Evolutionary conservation across 2,797 vertebrate species (phyloP).

Genomic region (Catharus ustulatus): DNA sequence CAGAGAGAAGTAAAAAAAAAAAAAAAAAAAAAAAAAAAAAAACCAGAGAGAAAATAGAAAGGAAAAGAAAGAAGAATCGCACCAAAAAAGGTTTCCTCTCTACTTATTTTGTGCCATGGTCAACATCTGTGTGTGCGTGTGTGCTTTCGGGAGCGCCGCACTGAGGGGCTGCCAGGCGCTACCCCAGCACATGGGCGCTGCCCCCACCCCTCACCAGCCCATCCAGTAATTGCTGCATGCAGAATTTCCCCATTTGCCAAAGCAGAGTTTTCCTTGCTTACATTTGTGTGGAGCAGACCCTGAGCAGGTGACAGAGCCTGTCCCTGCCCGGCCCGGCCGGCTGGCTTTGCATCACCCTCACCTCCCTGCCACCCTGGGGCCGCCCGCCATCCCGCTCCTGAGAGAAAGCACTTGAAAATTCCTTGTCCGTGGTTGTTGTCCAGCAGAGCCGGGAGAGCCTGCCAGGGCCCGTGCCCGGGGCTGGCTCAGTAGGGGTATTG

Average conservation of each 20-base stretch:
- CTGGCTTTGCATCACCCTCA: background rate
- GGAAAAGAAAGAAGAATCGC: slow-evolving; percentile 8
- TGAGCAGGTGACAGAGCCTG: background rate
- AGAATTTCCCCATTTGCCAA: slow-evolving; percentile 27
- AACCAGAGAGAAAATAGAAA: background rate
- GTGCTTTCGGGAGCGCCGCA: slow-evolving; percentile 60
- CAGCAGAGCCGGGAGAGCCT: background rate
- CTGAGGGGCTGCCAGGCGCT: background rate
- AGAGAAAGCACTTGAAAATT: slow-evolving; percentile 14
- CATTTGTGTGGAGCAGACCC: background rate
- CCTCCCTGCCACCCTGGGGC: background rate
- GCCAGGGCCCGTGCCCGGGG: accelerated
- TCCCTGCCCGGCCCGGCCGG: background rate
- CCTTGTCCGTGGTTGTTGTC: background rate
- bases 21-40: too few relatives aligned
- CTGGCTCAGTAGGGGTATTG: slow-evolving; percentile 90
- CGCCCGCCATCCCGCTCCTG: background rate
- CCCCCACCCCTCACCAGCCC: background rate
- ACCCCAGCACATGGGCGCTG: background rate
- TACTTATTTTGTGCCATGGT: slow-evolving; percentile 26
- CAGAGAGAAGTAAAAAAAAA: slow-evolving; percentile 1
- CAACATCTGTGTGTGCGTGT: background rate
- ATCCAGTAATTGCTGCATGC: background rate
- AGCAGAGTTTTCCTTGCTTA: slow-evolving; percentile 1
- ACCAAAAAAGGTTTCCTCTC: background rate